A percentile compares a stretch with the other conserved stretches of the same genome.
These are phyloP conservation scores for Pollachius pollachius DNA, from an alignment of 2,113 vertebrate genomes.

Conservation along the genomic window DNA sequence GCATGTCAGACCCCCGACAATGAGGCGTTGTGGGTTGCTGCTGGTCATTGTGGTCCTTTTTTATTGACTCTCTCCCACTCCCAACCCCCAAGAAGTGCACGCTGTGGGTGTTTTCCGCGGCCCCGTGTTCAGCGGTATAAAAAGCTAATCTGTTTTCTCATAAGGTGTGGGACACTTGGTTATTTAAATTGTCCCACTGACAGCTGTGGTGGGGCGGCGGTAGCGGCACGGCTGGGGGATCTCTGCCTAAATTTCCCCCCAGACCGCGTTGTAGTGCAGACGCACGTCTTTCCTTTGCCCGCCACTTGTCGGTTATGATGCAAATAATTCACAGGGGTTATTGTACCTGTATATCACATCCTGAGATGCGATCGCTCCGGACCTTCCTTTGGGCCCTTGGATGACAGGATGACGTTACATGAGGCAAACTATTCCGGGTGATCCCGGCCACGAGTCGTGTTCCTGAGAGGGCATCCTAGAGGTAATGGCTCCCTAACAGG, in stretches of 20 bases:
- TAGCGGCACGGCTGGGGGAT: background rate
- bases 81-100: background rate
- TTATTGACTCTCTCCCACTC: constrained; percentile 16
- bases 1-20: too few relatives aligned
- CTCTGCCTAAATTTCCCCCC: constrained; percentile 13
- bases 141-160: background rate
- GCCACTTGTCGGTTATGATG: background rate
- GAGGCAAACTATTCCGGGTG: too few relatives aligned
- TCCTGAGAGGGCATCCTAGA: too few relatives aligned
- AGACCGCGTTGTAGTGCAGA: background rate
- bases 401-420: too few relatives aligned
- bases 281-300: background rate
- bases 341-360: background rate
- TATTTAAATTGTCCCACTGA: constrained; percentile 25
- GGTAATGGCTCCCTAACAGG: too few relatives aligned
- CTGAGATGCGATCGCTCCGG: too few relatives aligned
- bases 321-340: background rate
- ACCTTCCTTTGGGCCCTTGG: too few relatives aligned
- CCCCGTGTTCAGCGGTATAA: constrained; percentile 1
- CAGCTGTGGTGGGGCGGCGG: constrained; percentile 13
- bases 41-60: constrained; percentile 4
- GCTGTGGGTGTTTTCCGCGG: too few relatives aligned
- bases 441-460: too few relatives aligned
- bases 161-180: constrained; percentile 3
- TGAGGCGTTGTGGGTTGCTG: too few relatives aligned